Conservation (phyloP, 2,113 vertebrate species). For the Archilochus colubris region DNA sequence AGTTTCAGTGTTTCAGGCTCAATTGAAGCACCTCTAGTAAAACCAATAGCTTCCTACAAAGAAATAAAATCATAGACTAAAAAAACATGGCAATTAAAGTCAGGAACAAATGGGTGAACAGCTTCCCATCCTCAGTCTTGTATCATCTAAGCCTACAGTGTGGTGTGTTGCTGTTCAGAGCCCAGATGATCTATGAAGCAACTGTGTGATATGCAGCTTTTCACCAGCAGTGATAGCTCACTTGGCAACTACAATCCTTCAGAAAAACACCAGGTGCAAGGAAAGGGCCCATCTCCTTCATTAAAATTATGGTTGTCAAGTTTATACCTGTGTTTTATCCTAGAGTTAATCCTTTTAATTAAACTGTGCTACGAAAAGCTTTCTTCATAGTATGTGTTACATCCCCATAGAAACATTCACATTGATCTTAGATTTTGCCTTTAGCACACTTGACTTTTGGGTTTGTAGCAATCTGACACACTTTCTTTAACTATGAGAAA, state of each 20-base stretch:
- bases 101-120: background rate
- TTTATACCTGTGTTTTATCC: background rate
- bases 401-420: background rate
- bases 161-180: background rate
- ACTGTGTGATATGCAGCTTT: accelerated
- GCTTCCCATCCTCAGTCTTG: background rate
- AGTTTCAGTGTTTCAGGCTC: background rate
- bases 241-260: background rate
- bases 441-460: background rate
- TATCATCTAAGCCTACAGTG: background rate
- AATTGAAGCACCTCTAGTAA: background rate
- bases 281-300: background rate
- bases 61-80: background rate
- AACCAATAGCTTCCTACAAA: background rate
- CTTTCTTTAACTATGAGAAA: constrained; percentile 25
- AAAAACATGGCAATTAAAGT: background rate
- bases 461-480: background rate
- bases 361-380: background rate
- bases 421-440: background rate
- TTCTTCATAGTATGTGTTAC: background rate
- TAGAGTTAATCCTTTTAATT: background rate
- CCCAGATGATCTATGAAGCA: background rate
- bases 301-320: background rate
- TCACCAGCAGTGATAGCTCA: background rate
- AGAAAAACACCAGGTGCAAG: background rate